Evolutionary conservation across 1,140 invertebrate species (phyloP).

Genomic region (Lasioglossum baleicum): DNA sequence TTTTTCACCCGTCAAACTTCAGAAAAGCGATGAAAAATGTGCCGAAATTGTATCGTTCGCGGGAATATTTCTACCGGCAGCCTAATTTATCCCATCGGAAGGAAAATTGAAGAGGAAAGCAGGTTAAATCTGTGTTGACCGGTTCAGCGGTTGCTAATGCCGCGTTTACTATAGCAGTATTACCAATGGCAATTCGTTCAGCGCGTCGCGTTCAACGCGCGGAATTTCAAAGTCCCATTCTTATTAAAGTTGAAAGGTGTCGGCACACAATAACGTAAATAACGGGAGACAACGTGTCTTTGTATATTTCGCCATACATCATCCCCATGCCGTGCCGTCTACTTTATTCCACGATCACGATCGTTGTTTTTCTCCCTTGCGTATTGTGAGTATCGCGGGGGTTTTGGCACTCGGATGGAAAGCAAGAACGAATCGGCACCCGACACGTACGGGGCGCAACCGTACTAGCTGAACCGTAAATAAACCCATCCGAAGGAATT

Average conservation of each 20-base stretch:
- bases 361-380: slow-evolving; percentile 42
- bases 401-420: slow-evolving; percentile 48
- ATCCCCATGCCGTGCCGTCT: slow-evolving; percentile 33
- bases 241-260: slow-evolving; percentile 40
- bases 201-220: slow-evolving; percentile 28
- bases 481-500: slow-evolving; percentile 61
- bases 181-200: slow-evolving; percentile 30
- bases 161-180: slow-evolving; percentile 1
- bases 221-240: slow-evolving; percentile 34
- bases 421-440: slow-evolving; percentile 51
- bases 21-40: too few species aligned
- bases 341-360: slow-evolving; percentile 53
- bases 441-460: slow-evolving; percentile 42
- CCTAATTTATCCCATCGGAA: too few species aligned
- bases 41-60: too few species aligned
- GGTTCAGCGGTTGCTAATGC: neutral
- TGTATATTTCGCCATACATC: slow-evolving; percentile 52
- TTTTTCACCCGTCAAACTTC: too few species aligned
- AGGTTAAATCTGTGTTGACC: neutral
- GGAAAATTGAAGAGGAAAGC: too few species aligned
- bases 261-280: slow-evolving; percentile 41
- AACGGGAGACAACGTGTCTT: slow-evolving; percentile 51
- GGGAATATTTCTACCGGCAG: too few species aligned
- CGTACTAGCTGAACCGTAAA: slow-evolving; percentile 52
- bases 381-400: slow-evolving; percentile 33